Evolutionary conservation across 2,888 invertebrate species (phyloP).

Genomic region (Acanthosoma haemorrhoidale): DNA sequence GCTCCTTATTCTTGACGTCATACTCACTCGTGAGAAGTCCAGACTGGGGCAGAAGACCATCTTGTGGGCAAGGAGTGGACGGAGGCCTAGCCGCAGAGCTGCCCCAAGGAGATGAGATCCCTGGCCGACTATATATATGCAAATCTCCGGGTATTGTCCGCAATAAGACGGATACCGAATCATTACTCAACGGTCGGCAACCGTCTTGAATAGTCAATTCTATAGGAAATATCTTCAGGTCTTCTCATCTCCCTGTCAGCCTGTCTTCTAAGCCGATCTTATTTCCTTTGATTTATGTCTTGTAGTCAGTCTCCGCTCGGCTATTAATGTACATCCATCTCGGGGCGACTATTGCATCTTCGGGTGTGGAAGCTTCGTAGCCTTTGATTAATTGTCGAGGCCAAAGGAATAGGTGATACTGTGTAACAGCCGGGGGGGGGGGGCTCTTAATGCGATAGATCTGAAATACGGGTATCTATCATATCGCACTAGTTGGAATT

Average conservation of each 20-base stretch:
- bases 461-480: no score
- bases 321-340: no score
- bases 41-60: no score
- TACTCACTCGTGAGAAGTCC: no score
- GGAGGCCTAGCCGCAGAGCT: neutral
- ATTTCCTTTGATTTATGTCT: constrained; percentile 1
- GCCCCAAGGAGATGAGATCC: neutral
- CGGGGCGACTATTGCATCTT: neutral
- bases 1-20: no score
- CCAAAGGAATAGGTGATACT: no score
- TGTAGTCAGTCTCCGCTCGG: neutral
- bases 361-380: neutral
- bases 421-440: no score
- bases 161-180: constrained; percentile 30
- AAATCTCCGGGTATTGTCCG: constrained; percentile 20
- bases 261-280: neutral
- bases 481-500: no score
- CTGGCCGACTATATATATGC: constrained; percentile 22
- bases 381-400: no score
- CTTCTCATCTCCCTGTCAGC: constrained; percentile 13
- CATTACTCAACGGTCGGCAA: constrained; percentile 16
- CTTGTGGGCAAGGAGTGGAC: neutral
- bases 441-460: no score
- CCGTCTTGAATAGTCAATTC: constrained; percentile 23
- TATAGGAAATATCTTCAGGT: constrained; percentile 14